Base-by-base conservation (phyloP, 2,888 invertebrate species). In the Machimus atricapillus region DNA sequence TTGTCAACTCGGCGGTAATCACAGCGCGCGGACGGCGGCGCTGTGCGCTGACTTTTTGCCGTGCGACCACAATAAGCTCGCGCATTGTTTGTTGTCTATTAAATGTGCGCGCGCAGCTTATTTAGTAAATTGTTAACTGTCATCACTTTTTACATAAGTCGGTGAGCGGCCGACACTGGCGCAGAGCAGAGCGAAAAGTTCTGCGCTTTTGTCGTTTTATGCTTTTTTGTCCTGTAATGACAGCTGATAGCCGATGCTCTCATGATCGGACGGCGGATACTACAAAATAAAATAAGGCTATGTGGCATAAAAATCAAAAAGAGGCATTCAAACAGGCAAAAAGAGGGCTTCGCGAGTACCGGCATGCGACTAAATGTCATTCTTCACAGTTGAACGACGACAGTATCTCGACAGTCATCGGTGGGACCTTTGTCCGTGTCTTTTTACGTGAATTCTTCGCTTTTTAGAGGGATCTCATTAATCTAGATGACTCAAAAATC, bases 111-210 rank as follows among this genome's bases (percentile, higher is more conserved):
- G 81, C 81, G 81, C 81, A 46, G 81, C 52, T 81, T 81, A 81
- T 43, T 81, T 81, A 81, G 81, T 81, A 81, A 81, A 81, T 81
- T 81, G 81, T 81, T 81, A 52, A 31, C 81, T 81, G 81, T 81
- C 81, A 56, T 46, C 52, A 81, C 52, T 81, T 81, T 81, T 81
- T 81, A 46, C 31, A 56, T 81, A 81, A 81, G 81, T 19, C 81
- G 81, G 81, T 56, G 27, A 81, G 56, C 56, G 31, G 56, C 6
- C 56, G 56, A 8, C 56, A 2, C 43, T 19, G 43, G 78, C 43
- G 78, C 78, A 37, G 19, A n/a, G 74, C n/a, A 27, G 23, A 34
- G 76, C 76, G 76, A 76, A 76, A 76, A 37, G 19, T 76, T 37
- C 40, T 76, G 37, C 76, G 76, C 40, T n/a, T 37, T n/a, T 16